These are phyloP conservation scores for Echinops telfairi DNA, from an alignment of 2,113 vertebrate species.

Conservation along the genomic window DNA sequence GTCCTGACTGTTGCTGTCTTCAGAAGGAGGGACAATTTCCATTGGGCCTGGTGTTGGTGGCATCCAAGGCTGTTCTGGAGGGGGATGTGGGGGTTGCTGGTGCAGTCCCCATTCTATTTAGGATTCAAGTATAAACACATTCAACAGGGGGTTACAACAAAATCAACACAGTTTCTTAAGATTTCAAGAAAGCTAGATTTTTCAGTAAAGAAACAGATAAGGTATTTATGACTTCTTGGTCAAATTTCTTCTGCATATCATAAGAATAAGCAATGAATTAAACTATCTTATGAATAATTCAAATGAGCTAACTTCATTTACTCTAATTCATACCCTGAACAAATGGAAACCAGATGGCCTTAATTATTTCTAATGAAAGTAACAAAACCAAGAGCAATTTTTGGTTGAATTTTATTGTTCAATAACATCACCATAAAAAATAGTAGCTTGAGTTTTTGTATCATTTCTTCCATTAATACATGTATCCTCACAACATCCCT, in stretches of 20 bases:
- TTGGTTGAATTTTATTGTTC: slow-evolving; percentile 47
- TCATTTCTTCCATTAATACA: slow-evolving; percentile 70
- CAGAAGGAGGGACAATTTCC: slow-evolving; percentile 96
- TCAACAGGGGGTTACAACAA: slow-evolving; percentile 81
- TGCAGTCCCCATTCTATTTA: slow-evolving; percentile 97
- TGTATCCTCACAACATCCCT: slow-evolving; percentile 83
- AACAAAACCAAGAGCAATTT: slow-evolving; percentile 69
- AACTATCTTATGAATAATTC: slow-evolving; percentile 58
- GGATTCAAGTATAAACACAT: slow-evolving; percentile 86
- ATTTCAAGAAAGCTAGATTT: slow-evolving; percentile 77
- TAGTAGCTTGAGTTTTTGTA: slow-evolving; percentile 58
- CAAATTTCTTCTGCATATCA: slow-evolving; percentile 55
- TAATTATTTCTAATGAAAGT: slow-evolving; percentile 62
- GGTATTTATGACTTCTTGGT: slow-evolving; percentile 70
- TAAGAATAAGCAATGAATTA: slow-evolving; percentile 72
- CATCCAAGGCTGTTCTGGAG: slow-evolving; percentile 97
- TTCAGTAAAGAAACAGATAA: slow-evolving; percentile 68
- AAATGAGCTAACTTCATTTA: slow-evolving; percentile 39
- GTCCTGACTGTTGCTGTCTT: slow-evolving; percentile 99
- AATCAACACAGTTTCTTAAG: slow-evolving; percentile 73
- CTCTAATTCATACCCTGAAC: slow-evolving; percentile 55
- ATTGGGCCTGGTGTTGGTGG: slow-evolving; percentile 95
- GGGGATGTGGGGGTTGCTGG: slow-evolving; percentile 94
- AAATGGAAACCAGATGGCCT: slow-evolving; percentile 57
- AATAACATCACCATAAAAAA: slow-evolving; percentile 69